Percentiles rank a stretch among this genome's conserved stretches.
phyloP scores from a whole-genome alignment of 2,888 invertebrate genomes.

The Agrochola lychnidis region DNA sequence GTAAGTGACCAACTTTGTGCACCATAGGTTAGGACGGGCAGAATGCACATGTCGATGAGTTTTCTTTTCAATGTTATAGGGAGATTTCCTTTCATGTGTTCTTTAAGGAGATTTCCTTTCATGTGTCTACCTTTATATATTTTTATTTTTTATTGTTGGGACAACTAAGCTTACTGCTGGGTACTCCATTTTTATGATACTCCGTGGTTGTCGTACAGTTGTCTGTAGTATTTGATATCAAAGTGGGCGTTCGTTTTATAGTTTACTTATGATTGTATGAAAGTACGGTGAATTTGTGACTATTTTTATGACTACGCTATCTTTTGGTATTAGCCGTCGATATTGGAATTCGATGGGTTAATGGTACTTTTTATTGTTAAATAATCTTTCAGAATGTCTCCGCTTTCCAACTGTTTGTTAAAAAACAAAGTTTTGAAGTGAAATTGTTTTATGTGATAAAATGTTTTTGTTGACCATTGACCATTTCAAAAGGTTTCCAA shows the following conservation, averaged over 20 bases:
- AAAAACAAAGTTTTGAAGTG: not conserved
- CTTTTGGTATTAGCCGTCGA: constrained; percentile 21
- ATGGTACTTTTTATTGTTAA: constrained; percentile 35
- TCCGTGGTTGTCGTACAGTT: constrained; percentile 1
- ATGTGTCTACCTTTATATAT: too few species aligned
- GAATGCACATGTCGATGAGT: too few species aligned
- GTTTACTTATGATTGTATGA: constrained; percentile 39
- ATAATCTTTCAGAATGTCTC: constrained; percentile 17
- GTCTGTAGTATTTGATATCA: constrained; percentile 18
- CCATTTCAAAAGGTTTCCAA: not conserved
- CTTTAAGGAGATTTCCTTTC: too few species aligned
- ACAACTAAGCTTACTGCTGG: not conserved
- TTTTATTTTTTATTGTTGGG: too few species aligned
- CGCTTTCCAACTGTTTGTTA: not conserved
- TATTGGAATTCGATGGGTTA: constrained; percentile 15
- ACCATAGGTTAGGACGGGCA: too few species aligned
- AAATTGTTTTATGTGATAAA: not conserved
- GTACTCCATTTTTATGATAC: constrained; percentile 19
- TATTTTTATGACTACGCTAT: constrained; percentile 45
- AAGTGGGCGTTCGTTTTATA: constrained; percentile 52
- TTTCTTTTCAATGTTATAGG: too few species aligned
- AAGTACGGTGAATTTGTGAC: constrained; percentile 34
- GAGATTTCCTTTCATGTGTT: too few species aligned
- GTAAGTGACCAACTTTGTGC: too few species aligned
- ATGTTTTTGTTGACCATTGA: not conserved